phyloP scores from a whole-genome alignment of 1,140 invertebrate genomes.

The Heliconius nattereri region DNA sequence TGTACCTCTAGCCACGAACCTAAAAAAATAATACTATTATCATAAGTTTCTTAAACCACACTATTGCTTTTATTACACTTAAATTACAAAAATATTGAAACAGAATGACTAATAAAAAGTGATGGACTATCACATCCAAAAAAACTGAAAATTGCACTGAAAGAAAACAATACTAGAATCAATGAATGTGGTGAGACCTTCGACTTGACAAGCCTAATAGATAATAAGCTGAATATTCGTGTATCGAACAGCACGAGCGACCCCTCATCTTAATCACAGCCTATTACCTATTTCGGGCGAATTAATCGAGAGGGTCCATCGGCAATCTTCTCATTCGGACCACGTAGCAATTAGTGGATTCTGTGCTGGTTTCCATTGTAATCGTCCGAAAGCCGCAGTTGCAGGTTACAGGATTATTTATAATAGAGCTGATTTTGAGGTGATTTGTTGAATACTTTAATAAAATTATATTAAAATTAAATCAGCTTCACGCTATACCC shows the following conservation, averaged over 20 bases:
- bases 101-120: not conserved
- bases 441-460: not conserved
- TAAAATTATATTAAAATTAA: too few species aligned
- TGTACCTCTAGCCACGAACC: too few species aligned
- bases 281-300: conserved; percentile 41
- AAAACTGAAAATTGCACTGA: not conserved
- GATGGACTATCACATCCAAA: not conserved
- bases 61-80: too few species aligned
- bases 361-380: conserved; percentile 31
- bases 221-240: conserved; percentile 24
- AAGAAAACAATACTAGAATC: not conserved
- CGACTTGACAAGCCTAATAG: conserved; percentile 5
- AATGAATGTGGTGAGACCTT: not conserved
- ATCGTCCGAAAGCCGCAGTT: not conserved
- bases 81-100: not conserved
- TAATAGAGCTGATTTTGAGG: not conserved
- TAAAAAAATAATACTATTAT: too few species aligned
- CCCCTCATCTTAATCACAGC: conserved; percentile 39
- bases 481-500: too few species aligned
- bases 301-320: conserved; percentile 43
- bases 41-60: too few species aligned
- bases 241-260: conserved; percentile 20
- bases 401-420: not conserved
- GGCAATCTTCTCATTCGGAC: conserved; percentile 50
- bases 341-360: conserved; percentile 63